Percentiles rank a stretch among this genome's conserved stretches.
Conservation (phyloP, 2,888 invertebrate genomes). For the Ophioninae sp. region DNA sequence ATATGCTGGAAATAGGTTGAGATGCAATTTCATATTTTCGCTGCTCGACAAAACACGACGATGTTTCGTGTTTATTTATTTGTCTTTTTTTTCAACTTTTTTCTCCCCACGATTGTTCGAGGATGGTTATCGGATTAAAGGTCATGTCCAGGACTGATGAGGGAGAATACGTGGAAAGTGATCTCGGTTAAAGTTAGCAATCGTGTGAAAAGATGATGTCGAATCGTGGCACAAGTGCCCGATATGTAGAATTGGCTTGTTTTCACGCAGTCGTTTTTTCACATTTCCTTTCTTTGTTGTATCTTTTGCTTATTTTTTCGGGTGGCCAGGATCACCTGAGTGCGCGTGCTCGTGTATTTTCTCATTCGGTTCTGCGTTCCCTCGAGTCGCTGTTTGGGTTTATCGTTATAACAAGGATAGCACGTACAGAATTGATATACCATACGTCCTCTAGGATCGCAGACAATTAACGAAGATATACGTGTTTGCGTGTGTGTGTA, state of each 20-base stretch:
- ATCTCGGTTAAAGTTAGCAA: slow-evolving; percentile 31
- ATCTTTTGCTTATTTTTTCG: slow-evolving; percentile 3
- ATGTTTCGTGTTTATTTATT: slow-evolving; percentile 31
- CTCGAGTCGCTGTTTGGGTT: slow-evolving; percentile 10
- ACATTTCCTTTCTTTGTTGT: slow-evolving; percentile 1
- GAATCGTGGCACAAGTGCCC: slow-evolving; percentile 32
- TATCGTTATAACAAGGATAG: slow-evolving; percentile 17
- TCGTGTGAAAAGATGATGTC: slow-evolving; percentile 36
- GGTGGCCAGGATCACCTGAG: slow-evolving; percentile 51
- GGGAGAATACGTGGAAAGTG: slow-evolving; percentile 38
- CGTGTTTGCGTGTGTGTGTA: neutral
- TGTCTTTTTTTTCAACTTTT: slow-evolving; percentile 25
- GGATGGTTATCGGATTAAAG: neutral
- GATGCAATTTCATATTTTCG: slow-evolving; percentile 43
- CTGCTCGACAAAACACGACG: slow-evolving; percentile 28
- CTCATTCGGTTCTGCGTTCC: slow-evolving; percentile 5
- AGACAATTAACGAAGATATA: slow-evolving; percentile 28
- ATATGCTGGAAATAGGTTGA: slow-evolving; percentile 29
- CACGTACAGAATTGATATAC: slow-evolving; percentile 14
- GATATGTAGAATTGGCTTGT: slow-evolving; percentile 54
- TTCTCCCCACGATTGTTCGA: neutral
- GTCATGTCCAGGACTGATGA: slow-evolving; percentile 9
- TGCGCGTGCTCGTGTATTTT: slow-evolving; percentile 22
- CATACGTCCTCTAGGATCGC: slow-evolving; percentile 20
- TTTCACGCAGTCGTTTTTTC: slow-evolving; percentile 12